Percentiles rank a stretch among this genome's conserved stretches.
phyloP scores from a whole-genome alignment of 2,113 vertebrate genomes.

The Grammomys surdaster region DNA sequence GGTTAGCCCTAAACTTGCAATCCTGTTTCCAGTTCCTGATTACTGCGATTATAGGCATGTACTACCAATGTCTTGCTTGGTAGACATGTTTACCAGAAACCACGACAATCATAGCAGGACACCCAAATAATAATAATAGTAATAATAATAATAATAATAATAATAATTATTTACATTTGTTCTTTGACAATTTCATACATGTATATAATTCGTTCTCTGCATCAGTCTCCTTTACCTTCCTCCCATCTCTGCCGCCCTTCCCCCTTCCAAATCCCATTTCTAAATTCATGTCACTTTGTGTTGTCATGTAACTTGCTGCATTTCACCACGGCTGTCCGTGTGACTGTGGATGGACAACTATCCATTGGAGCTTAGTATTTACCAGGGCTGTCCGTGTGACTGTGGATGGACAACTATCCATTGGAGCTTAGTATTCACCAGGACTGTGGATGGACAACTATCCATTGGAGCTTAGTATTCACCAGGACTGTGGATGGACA shows the following conservation, averaged over 20 bases:
- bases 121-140: not conserved
- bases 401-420: too few species aligned
- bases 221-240: not conserved
- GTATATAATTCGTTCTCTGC: not conserved
- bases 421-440: too few species aligned
- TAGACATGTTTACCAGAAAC: not conserved
- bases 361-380: not conserved
- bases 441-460: not conserved
- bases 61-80: too few species aligned
- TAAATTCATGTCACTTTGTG: not conserved
- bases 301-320: not conserved
- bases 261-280: not conserved
- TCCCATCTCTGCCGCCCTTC: not conserved
- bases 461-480: not conserved
- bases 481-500: too few species aligned
- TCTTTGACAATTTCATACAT: not conserved
- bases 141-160: not conserved
- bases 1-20: not conserved
- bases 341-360: not conserved
- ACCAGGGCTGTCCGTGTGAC: too few species aligned
- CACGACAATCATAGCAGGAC: not conserved
- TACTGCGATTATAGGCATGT: not conserved
- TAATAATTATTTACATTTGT: not conserved
- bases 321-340: not conserved
- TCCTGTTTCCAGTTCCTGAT: not conserved